Conservation (phyloP, 2,113 vertebrate species). For the Gracilinanus agilis region DNA sequence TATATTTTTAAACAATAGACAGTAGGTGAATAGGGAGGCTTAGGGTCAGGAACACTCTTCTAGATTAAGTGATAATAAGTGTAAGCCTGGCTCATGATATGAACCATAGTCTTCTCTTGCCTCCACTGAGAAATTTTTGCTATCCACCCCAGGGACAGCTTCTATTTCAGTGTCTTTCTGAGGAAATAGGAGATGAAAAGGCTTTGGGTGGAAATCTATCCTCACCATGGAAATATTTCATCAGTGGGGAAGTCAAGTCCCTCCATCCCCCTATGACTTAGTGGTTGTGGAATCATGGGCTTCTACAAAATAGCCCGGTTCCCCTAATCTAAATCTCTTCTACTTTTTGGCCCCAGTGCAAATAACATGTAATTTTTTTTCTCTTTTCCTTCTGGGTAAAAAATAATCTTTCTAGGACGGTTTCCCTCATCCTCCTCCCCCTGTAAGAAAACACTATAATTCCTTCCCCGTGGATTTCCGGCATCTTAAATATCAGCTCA, state of each 20-base stretch:
- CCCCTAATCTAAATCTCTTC: background rate
- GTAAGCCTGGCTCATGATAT: background rate
- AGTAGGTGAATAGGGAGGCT: background rate
- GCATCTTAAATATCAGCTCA: constrained; percentile 78
- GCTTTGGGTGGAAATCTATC: background rate
- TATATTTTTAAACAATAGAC: constrained; percentile 21
- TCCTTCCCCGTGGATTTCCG: constrained; percentile 74
- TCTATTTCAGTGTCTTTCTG: background rate
- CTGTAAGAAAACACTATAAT: constrained; percentile 72
- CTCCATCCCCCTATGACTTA: background rate
- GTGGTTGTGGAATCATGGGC: background rate
- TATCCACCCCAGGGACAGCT: background rate
- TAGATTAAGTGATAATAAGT: background rate
- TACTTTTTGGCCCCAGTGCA: background rate
- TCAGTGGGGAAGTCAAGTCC: background rate
- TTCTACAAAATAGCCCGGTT: background rate
- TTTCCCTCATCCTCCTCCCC: background rate
- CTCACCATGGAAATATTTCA: background rate
- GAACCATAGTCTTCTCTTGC: background rate
- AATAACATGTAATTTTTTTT: background rate
- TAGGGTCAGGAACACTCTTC: background rate
- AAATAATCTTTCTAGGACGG: constrained; percentile 32
- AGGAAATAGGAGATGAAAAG: too few relatives aligned
- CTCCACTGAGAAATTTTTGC: background rate
- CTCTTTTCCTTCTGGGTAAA: constrained; percentile 38